Percentiles rank a stretch among this genome's conserved stretches.
phyloP scores from a whole-genome alignment of 1,140 invertebrate species.

The Armadillidium nasatum region DNA sequence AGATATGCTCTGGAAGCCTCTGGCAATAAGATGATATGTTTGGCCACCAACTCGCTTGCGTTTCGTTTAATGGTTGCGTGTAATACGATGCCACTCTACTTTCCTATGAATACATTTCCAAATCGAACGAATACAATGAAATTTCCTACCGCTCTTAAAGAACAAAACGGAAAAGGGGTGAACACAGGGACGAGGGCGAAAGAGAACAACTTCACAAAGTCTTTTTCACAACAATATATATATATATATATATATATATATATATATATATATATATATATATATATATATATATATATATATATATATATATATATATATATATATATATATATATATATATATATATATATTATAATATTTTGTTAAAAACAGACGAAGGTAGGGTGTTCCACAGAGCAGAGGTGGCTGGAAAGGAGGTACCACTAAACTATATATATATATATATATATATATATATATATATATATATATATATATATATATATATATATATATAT shows the following conservation, averaged over 20 bases:
- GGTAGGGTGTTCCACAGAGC: too few relatives aligned
- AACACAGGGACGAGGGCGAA: neutral
- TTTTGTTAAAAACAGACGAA: neutral
- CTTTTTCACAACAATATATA: neutral
- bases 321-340: neutral
- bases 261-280: too few relatives aligned
- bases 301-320: too few relatives aligned
- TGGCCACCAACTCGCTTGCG: neutral
- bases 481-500: too few relatives aligned
- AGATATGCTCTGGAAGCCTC: conserved; percentile 2
- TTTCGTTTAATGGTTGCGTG: conserved; percentile 7
- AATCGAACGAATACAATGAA: conserved; percentile 4
- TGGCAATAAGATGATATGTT: conserved; percentile 10
- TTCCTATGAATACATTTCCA: conserved; percentile 8
- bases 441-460: neutral
- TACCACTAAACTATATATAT: too few relatives aligned
- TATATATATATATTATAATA: neutral
- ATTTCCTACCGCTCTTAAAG: neutral
- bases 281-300: too few relatives aligned
- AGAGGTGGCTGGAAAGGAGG: too few relatives aligned
- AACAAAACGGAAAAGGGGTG: neutral
- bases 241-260: neutral
- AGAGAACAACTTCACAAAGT: neutral
- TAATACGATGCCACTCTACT: neutral
- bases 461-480: too few relatives aligned